Conservation (phyloP, 2,113 vertebrate species). For the Hippolais icterina region DNA sequence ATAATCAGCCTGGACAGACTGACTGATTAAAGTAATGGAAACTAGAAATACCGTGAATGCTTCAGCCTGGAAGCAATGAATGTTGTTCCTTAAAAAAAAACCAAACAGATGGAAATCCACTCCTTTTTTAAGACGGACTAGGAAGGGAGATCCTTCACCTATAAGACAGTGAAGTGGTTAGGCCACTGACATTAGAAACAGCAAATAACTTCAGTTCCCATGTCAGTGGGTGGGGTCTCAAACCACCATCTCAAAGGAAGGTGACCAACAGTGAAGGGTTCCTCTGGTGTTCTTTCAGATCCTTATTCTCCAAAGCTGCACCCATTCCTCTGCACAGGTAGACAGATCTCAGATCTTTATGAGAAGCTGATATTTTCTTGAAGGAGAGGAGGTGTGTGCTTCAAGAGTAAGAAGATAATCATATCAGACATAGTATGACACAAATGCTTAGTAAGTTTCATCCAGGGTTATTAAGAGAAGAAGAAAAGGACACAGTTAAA, state of each 20-base stretch:
- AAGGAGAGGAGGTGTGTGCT: background rate
- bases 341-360: background rate
- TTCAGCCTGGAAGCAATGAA: background rate
- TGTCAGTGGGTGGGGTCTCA: background rate
- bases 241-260: background rate
- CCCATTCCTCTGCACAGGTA: background rate
- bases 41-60: background rate
- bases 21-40: background rate
- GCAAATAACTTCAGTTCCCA: background rate
- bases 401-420: background rate
- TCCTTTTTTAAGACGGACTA: background rate
- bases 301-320: background rate
- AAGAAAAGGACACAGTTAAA: background rate
- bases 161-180: background rate
- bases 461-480: background rate
- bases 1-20: background rate
- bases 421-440: background rate
- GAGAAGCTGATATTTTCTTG: background rate
- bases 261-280: background rate
- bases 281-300: background rate
- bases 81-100: background rate
- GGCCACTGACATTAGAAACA: background rate
- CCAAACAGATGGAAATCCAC: background rate
- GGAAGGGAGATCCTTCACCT: background rate
- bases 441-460: background rate